Evolutionary conservation across 2,797 vertebrate species (phyloP).

Genomic region (Novumbra hubbsi): DNA sequence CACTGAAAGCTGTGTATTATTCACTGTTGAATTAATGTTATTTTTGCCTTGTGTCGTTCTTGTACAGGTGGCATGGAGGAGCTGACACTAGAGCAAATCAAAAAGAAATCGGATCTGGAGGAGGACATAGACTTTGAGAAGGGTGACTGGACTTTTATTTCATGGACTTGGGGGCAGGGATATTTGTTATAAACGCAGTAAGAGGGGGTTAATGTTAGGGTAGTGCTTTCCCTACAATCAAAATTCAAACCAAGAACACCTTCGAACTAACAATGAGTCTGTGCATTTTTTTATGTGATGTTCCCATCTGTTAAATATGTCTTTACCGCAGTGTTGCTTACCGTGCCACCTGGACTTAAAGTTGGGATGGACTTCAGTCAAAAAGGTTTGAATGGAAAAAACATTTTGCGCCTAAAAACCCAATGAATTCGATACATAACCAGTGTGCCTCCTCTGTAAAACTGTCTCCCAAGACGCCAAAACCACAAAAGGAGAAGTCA

Average conservation of each 20-base stretch:
- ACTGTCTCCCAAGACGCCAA: slow-evolving; percentile 59
- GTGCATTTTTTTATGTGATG: background rate
- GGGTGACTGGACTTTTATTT: slow-evolving; percentile 58
- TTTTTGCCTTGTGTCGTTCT: background rate
- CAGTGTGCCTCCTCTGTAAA: background rate
- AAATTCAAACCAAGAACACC: background rate
- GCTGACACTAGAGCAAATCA: slow-evolving; percentile 84
- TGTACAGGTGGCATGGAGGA: slow-evolving; percentile 87
- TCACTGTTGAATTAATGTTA: background rate
- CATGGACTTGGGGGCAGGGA: background rate
- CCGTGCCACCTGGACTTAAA: slow-evolving; percentile 82
- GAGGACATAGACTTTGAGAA: slow-evolving; percentile 87
- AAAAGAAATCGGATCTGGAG: slow-evolving; percentile 76
- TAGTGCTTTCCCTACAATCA: background rate
- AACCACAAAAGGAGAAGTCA: slow-evolving; percentile 65
- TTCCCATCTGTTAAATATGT: background rate
- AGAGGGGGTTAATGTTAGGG: background rate
- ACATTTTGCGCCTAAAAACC: background rate
- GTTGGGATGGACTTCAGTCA: slow-evolving; percentile 83
- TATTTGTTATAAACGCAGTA: background rate
- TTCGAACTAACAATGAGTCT: background rate
- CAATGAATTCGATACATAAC: background rate
- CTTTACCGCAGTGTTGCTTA: slow-evolving; percentile 76
- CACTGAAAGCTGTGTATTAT: background rate
- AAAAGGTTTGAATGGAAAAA: slow-evolving; percentile 67